These are phyloP conservation scores for Oplegnathus fasciatus DNA, from an alignment of 2,113 vertebrate genomes.

Conservation along the genomic window DNA sequence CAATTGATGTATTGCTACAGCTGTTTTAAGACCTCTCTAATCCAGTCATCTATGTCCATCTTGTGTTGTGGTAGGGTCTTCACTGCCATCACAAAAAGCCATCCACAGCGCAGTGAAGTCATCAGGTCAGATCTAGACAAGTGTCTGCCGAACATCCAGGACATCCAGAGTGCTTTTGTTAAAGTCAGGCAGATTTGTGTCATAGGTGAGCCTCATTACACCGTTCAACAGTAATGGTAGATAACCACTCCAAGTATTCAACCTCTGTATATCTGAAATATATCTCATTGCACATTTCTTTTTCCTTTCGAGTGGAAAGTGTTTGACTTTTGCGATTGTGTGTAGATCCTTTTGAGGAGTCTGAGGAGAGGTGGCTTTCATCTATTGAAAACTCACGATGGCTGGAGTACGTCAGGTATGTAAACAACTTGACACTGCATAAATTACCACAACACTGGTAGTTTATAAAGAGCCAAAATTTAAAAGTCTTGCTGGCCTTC, in stretches of 20 bases:
- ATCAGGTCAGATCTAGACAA: constrained; percentile 92
- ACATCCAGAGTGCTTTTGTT: constrained; percentile 90
- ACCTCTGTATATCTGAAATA: neutral
- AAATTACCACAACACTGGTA: neutral
- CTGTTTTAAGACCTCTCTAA: neutral
- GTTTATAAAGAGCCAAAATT: neutral
- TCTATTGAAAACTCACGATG: constrained; percentile 93
- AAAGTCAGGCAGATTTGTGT: constrained; percentile 94
- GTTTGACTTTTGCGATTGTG: constrained; percentile 44
- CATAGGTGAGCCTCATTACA: constrained; percentile 86
- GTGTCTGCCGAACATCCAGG: constrained; percentile 91
- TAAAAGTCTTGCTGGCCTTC: neutral
- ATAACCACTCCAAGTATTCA: no score
- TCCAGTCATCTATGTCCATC: neutral
- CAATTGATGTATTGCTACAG: neutral
- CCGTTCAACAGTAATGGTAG: neutral
- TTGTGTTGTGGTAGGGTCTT: constrained; percentile 86
- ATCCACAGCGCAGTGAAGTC: constrained; percentile 91
- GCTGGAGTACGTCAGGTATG: constrained; percentile 94
- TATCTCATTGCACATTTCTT: neutral
- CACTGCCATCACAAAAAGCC: constrained; percentile 93
- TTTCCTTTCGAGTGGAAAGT: neutral
- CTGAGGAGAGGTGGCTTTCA: constrained; percentile 95
- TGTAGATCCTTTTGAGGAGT: constrained; percentile 93
- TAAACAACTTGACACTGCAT: constrained; percentile 24